Conservation (phyloP, 2,113 vertebrate species). For the Mobula hypostoma region DNA sequence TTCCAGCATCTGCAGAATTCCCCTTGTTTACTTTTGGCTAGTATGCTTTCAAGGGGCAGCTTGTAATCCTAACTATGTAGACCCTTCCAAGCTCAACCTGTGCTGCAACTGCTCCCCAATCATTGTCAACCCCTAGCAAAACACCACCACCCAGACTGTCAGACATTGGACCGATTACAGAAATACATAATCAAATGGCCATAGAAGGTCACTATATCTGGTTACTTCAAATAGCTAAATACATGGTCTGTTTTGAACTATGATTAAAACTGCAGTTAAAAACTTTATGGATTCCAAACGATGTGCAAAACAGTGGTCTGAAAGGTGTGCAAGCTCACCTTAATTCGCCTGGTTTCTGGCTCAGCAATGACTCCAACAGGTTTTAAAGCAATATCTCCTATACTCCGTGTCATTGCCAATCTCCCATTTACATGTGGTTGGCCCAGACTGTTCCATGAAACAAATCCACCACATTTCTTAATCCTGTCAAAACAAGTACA, state of each 20-base stretch:
- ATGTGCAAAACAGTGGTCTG: not conserved
- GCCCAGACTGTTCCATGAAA: constrained; percentile 92
- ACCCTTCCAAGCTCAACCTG: no score
- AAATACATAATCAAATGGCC: no score
- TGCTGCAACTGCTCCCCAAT: no score
- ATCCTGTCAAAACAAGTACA: constrained; percentile 59
- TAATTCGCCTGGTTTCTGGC: constrained; percentile 80
- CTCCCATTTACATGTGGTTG: constrained; percentile 92
- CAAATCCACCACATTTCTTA: constrained; percentile 80
- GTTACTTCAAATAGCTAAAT: not conserved
- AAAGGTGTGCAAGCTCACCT: constrained; percentile 54
- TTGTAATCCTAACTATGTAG: no score
- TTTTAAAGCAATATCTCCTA: constrained; percentile 93
- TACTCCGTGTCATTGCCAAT: constrained; percentile 92
- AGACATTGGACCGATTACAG: no score
- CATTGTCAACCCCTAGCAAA: no score
- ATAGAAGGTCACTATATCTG: no score
- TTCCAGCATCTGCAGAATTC: no score
- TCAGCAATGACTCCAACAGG: constrained; percentile 81
- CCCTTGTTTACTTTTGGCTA: no score
- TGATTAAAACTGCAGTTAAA: not conserved
- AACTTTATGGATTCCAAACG: not conserved
- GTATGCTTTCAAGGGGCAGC: no score
- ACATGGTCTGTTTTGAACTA: not conserved
- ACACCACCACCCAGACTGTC: no score